A percentile compares a stretch with the other conserved stretches of the same genome.
Conservation (phyloP, 2,113 vertebrate species). For the Amphiprion percula region DNA sequence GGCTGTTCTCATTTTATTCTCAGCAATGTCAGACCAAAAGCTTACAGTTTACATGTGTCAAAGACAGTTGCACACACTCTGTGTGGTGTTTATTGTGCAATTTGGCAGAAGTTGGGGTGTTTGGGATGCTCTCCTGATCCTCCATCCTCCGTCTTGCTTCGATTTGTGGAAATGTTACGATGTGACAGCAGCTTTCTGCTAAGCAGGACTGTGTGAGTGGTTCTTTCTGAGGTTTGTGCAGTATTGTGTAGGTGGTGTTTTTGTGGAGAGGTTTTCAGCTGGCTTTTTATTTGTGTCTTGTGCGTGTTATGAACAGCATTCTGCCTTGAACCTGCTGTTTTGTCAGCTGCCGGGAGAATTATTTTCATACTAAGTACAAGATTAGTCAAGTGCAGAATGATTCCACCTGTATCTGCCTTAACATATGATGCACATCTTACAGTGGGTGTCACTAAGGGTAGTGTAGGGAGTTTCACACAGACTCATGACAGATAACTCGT, state of each 20-base stretch:
- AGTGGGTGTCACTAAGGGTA: background rate
- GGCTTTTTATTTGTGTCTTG: conserved; percentile 26
- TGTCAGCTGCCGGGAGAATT: conserved; percentile 1
- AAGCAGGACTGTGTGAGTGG: conserved; percentile 20
- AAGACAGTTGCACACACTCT: background rate
- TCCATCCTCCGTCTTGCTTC: conserved; percentile 18
- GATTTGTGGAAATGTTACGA: conserved; percentile 10
- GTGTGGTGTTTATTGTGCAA: conserved; percentile 6
- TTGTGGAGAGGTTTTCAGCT: conserved; percentile 25
- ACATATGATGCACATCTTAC: background rate
- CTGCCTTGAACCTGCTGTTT: conserved; percentile 1
- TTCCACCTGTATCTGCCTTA: background rate
- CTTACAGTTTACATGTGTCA: conserved; percentile 23
- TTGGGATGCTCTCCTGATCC: conserved; percentile 39
- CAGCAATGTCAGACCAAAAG: conserved; percentile 2
- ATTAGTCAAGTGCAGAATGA: background rate
- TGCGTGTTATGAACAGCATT: conserved; percentile 18
- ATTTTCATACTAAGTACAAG: conserved; percentile 5
- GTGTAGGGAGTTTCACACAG: background rate
- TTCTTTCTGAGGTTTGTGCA: conserved; percentile 34
- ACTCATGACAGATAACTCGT: background rate
- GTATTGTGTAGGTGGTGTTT: conserved; percentile 40
- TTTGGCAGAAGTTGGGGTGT: conserved; percentile 7
- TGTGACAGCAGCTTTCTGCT: conserved; percentile 27
- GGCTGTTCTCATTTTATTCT: conserved; percentile 26